phyloP scores from a whole-genome alignment of 1,140 invertebrate species.

The Rhopalosiphum maidis region DNA sequence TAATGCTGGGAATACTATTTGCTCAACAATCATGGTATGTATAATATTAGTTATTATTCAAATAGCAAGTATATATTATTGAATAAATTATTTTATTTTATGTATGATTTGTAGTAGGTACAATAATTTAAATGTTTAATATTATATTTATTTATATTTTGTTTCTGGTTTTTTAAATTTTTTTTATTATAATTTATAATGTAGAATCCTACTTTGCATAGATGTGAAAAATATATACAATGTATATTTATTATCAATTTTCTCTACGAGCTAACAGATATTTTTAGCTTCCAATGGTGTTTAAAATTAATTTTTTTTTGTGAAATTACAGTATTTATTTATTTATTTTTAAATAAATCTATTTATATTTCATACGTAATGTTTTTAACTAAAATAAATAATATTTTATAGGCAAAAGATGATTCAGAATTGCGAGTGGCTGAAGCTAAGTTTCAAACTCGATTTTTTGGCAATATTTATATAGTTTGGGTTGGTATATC shows the following conservation, averaged over 20 bases:
- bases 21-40: conserved; percentile 62
- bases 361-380: not conserved
- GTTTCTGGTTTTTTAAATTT: not conserved
- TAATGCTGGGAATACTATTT: conserved; percentile 59
- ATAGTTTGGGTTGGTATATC: conserved; percentile 79
- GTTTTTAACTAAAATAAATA: not conserved
- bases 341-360: too few species aligned
- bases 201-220: too few species aligned
- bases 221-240: too few species aligned
- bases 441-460: conserved; percentile 79
- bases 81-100: not conserved
- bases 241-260: not conserved
- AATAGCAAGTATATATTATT: not conserved
- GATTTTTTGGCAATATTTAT: conserved; percentile 79
- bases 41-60: not conserved
- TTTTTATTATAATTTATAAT: too few species aligned
- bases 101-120: not conserved
- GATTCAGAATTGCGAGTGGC: conserved; percentile 79
- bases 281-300: too few species aligned
- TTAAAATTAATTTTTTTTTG: not conserved
- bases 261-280: too few species aligned
- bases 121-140: not conserved
- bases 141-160: not conserved
- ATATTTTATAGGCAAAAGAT: conserved; percentile 66
- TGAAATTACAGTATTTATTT: too few species aligned